Conservation (phyloP, 2,797 vertebrate genomes). For the Denticeps clupeoides region DNA sequence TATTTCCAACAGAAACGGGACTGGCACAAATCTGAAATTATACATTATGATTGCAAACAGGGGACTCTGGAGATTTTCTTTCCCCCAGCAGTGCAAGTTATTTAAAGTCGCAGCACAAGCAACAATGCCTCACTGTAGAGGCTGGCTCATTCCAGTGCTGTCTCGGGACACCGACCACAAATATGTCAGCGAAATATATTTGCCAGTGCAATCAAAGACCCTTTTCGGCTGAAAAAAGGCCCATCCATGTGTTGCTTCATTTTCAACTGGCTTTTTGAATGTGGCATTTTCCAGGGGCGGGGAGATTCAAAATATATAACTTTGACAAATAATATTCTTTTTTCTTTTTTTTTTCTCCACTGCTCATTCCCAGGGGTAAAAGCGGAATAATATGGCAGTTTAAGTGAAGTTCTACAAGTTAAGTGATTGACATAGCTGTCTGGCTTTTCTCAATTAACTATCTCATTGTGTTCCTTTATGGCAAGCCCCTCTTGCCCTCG, state of each 20-base stretch:
- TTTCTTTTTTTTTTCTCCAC: background rate
- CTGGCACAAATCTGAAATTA: slow-evolving; percentile 21
- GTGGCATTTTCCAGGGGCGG: too few relatives aligned
- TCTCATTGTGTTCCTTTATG: slow-evolving; percentile 96
- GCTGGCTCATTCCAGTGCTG: background rate
- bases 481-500: slow-evolving; percentile 31
- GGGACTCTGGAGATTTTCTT: slow-evolving; percentile 3
- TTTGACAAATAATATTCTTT: too few relatives aligned
- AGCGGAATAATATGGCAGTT: slow-evolving; percentile 17
- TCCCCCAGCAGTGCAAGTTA: background rate
- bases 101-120: background rate
- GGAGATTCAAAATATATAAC: too few relatives aligned
- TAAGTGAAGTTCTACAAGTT: slow-evolving; percentile 57
- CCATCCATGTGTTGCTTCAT: background rate
- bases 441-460: slow-evolving; percentile 99
- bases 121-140: slow-evolving; percentile 16
- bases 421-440: slow-evolving; percentile 99
- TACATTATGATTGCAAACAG: slow-evolving; percentile 9
- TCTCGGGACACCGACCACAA: background rate
- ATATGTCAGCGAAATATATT: slow-evolving; percentile 2
- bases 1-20: slow-evolving; percentile 3
- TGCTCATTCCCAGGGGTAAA: background rate
- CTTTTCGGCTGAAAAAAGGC: background rate
- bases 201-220: background rate
- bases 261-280: background rate